Conservation (phyloP, 2,888 invertebrate genomes). For the Neoitamus cyanurus region DNA sequence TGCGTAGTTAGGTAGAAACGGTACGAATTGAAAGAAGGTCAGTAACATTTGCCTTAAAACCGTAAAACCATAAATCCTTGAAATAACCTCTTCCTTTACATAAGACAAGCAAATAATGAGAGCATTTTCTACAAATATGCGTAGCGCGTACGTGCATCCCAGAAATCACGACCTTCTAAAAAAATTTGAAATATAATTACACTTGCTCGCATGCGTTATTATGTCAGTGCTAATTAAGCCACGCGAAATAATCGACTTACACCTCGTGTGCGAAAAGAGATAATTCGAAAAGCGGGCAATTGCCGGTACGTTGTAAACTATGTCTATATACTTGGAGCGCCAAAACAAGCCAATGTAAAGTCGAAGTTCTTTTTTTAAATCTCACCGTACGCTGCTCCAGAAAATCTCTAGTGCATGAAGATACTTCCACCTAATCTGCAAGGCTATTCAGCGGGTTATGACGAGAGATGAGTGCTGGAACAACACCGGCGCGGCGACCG, state of each 20-base stretch:
- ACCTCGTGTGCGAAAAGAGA: not conserved
- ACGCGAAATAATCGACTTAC: not conserved
- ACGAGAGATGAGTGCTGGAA: conserved; percentile 20
- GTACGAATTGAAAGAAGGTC: too few relatives aligned
- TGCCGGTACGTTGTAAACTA: conserved; percentile 9
- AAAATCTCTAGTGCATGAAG: conserved; percentile 56
- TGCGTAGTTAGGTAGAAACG: too few relatives aligned
- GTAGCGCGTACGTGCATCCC: too few relatives aligned
- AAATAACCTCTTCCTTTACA: too few relatives aligned
- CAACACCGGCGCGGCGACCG: not conserved
- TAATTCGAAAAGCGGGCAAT: not conserved
- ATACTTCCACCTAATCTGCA: conserved; percentile 40
- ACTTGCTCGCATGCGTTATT: not conserved
- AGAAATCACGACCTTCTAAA: not conserved
- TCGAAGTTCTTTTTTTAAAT: conserved; percentile 54
- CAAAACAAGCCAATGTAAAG: conserved; percentile 12
- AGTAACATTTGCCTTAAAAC: too few relatives aligned
- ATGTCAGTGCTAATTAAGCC: not conserved
- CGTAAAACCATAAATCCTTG: too few relatives aligned
- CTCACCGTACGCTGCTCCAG: conserved; percentile 56
- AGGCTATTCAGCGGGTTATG: conserved; percentile 16
- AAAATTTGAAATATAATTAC: not conserved
- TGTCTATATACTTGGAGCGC: not conserved
- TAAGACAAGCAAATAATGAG: too few relatives aligned
- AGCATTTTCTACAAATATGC: not conserved